Base-by-base conservation (phyloP, 2,888 invertebrate genomes). In the Dolomedes plantarius region DNA sequence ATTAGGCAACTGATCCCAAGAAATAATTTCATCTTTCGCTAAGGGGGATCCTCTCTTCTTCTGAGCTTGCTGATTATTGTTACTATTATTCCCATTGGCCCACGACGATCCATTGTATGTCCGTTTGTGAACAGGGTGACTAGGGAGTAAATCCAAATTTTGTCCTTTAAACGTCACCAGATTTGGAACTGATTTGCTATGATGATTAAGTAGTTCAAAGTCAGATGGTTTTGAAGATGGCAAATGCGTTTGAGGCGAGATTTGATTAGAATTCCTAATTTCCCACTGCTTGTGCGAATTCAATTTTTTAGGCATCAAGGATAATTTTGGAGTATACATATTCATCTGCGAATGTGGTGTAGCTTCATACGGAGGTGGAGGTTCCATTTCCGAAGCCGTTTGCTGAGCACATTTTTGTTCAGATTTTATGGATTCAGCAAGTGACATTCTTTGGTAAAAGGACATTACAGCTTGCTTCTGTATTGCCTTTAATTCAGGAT, bases 381-480 rank as follows among this genome's bases (percentile, higher is more conserved):
- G 86, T 6, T 74, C 79, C 9, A 27, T 27, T 13, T 74, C 75
- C 5, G 67, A 7, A 39, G 67, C 72, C 23, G 78, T 27, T 9
- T 72, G 56, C 27, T 72, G 76, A 16, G 27, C 50, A 5, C 31
- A 32, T 65, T 83, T 76, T 13, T 76, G 50, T 13, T 77, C 77
- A 3, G 79, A 69, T 75, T 86, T 79, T 29, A 50, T 78, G 5
- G 86, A 80, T 74, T 86, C 86, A 29, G 86, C 86, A 19, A 80
- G 65, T 19, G 86, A 86, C 80, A 86, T 86, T 82, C 88, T 85
- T 81, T 88, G 86, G 77, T 81, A 88, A 46, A 86, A 88, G 3
- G 88, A 86, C 85, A 95, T 92, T 7, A 96, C 92, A 0, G 96
- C 96, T 90, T 95, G 95, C 92, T 96, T 96, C 90, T 96, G 96